phyloP scores from a whole-genome alignment of 2,888 invertebrate species.

The Agapostemon virescens region DNA sequence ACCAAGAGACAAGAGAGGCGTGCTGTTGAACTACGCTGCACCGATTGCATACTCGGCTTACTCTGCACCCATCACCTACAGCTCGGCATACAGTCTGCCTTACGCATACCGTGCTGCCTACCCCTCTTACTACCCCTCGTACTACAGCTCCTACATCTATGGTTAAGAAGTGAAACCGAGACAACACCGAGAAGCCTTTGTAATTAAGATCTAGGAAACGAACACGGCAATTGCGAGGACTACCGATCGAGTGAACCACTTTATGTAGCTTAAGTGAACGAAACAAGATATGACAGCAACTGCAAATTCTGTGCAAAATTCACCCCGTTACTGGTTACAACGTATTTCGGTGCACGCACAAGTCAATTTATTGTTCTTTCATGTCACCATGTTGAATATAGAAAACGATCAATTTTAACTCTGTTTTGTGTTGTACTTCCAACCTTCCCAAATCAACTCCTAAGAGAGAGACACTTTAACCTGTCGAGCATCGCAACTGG shows the following conservation, averaged over 20 bases:
- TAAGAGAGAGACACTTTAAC: background rate
- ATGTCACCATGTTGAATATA: slow-evolving; percentile 44
- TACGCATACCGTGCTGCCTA: slow-evolving; percentile 65
- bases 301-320: background rate
- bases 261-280: slow-evolving; percentile 16
- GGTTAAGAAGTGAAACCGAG: slow-evolving; percentile 34
- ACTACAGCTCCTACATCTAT: slow-evolving; percentile 63
- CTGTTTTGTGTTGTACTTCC: too few relatives aligned
- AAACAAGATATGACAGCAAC: background rate
- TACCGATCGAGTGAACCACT: background rate
- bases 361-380: slow-evolving; percentile 1
- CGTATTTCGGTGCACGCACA: background rate
- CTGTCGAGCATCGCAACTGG: too few relatives aligned
- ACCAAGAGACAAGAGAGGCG: slow-evolving; percentile 72
- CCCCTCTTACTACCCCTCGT: slow-evolving; percentile 65
- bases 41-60: slow-evolving; percentile 63
- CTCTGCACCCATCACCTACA: slow-evolving; percentile 61
- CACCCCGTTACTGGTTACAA: too few relatives aligned
- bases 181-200: background rate
- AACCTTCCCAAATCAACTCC: background rate
- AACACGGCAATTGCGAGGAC: slow-evolving; percentile 40
- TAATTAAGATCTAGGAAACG: slow-evolving; percentile 17
- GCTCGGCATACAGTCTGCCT: slow-evolving; percentile 60
- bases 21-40: slow-evolving; percentile 59
- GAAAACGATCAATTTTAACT: slow-evolving; percentile 25